These are phyloP conservation scores for Drosophila mojavensis DNA, from an alignment of 1,140 invertebrate species.

Conservation along the genomic window DNA sequence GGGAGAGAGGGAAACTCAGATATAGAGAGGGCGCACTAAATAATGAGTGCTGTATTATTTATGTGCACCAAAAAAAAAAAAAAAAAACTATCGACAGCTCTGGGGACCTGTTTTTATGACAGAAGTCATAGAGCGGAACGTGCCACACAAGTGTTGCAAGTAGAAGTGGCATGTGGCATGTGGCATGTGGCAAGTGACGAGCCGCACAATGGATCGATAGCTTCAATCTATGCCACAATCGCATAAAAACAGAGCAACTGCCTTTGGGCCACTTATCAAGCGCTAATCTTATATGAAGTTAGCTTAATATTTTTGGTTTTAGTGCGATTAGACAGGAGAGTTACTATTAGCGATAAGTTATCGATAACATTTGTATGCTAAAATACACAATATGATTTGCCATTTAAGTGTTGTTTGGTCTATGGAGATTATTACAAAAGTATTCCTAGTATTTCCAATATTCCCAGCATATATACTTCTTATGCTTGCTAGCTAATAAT, in stretches of 20 bases:
- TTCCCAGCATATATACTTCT: no score
- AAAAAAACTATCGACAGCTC: conserved; percentile 11
- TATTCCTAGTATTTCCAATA: no score
- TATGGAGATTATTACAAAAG: no score
- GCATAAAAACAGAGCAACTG: background rate
- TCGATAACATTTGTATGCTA: no score
- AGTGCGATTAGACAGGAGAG: no score
- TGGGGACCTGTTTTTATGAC: conserved; percentile 14
- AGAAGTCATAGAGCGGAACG: background rate
- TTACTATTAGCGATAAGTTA: no score
- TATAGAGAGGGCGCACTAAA: background rate
- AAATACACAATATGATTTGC: no score
- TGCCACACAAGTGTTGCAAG: conserved; percentile 2
- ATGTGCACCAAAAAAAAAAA: background rate
- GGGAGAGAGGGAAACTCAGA: background rate
- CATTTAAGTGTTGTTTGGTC: no score
- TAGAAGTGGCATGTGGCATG: background rate
- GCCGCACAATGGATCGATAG: background rate
- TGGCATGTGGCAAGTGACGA: background rate
- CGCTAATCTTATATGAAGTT: background rate
- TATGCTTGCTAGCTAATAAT: no score
- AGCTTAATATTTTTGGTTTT: no score
- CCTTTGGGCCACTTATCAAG: no score
- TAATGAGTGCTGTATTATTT: conserved; percentile 13
- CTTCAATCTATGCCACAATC: background rate